Evolutionary conservation across 2,888 invertebrate genomes (phyloP).

Genomic region (Aleiodes testaceus): DNA sequence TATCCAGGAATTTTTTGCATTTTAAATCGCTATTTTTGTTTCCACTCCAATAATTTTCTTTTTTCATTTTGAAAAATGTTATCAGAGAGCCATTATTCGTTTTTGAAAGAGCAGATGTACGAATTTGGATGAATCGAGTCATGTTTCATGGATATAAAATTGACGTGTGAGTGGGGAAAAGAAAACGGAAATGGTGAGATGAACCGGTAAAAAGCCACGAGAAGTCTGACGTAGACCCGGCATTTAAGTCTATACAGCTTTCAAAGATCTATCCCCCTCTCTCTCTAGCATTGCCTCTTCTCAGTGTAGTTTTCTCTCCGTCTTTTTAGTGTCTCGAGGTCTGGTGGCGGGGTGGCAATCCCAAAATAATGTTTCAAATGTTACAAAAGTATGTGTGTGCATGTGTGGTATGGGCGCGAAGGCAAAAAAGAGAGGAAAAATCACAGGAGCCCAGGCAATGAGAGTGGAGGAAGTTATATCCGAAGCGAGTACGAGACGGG

Average conservation of each 20-base stretch:
- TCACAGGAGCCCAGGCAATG: conserved; percentile 48
- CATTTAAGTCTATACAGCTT: conserved; percentile 19
- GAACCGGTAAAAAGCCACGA: conserved; percentile 31
- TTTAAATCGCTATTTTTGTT: too few species aligned
- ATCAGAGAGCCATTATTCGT: neutral
- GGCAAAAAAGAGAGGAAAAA: conserved; percentile 40
- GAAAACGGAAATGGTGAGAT: conserved; percentile 15
- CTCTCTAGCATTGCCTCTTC: conserved; percentile 11
- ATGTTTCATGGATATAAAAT: conserved; percentile 38
- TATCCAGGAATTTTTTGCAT: too few species aligned
- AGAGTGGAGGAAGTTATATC: conserved; percentile 32
- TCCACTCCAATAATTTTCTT: too few species aligned
- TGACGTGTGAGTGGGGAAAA: neutral
- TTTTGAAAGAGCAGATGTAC: conserved; percentile 6
- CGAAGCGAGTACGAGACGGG: conserved; percentile 35
- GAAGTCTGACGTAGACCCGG: conserved; percentile 7
- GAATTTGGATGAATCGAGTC: conserved; percentile 44
- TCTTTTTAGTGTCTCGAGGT: conserved; percentile 41
- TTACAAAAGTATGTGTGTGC: conserved; percentile 23
- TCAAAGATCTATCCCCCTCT: conserved; percentile 14
- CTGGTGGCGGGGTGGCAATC: conserved; percentile 62
- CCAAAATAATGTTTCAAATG: conserved; percentile 64
- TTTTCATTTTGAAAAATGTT: too few species aligned
- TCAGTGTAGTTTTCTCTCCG: neutral
- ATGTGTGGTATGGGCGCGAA: conserved; percentile 31